Conservation (phyloP, 2,888 invertebrate genomes). For the Pollenia amentaria region DNA sequence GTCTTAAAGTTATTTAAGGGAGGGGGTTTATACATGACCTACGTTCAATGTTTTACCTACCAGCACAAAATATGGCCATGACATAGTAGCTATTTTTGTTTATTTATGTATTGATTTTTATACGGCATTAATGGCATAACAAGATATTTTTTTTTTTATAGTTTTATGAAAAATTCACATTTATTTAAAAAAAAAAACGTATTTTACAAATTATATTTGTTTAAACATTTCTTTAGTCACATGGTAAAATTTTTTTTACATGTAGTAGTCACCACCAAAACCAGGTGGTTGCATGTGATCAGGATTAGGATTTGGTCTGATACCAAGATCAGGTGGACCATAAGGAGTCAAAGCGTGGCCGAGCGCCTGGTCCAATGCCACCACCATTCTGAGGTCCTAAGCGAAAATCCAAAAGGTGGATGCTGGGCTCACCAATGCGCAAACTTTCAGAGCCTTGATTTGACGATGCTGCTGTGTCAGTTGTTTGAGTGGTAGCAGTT, state of each 20-base stretch:
- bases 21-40: too few relatives aligned
- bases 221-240: not conserved
- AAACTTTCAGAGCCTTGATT: constrained; percentile 77
- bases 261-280: constrained; percentile 80
- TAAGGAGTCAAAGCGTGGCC: constrained; percentile 92
- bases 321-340: constrained; percentile 87
- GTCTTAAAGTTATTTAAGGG: too few relatives aligned
- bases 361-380: constrained; percentile 85
- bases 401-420: constrained; percentile 70
- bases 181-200: not conserved
- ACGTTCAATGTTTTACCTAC: too few relatives aligned
- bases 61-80: too few relatives aligned
- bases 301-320: constrained; percentile 86
- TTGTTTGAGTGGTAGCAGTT: constrained; percentile 82
- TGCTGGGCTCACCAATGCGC: constrained; percentile 79
- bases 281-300: constrained; percentile 91
- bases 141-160: too few relatives aligned
- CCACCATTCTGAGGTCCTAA: constrained; percentile 54
- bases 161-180: not conserved
- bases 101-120: too few relatives aligned
- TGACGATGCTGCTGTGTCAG: constrained; percentile 30
- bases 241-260: constrained; percentile 76
- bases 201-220: too few relatives aligned
- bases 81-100: too few relatives aligned
- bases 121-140: too few relatives aligned